phyloP scores from a whole-genome alignment of 2,113 vertebrate genomes.

The Pao palembangensis region DNA sequence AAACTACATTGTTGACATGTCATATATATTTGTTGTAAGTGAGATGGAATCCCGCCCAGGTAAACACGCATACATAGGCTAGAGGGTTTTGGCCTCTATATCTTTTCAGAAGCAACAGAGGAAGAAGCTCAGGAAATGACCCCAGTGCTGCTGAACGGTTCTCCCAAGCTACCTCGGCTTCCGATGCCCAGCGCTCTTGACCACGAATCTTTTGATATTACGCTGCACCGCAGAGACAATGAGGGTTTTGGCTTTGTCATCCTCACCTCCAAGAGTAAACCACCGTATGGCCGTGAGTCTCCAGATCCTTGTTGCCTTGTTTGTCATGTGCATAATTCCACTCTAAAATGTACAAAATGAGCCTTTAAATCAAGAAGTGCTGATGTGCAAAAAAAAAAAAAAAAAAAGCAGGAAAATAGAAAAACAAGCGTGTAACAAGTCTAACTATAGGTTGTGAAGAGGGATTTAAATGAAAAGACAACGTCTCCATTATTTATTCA shows the following conservation, averaged over 20 bases:
- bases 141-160: constrained; percentile 76
- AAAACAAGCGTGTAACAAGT: too few species aligned
- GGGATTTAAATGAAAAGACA: too few species aligned
- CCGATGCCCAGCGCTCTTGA: constrained; percentile 69
- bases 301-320: background rate
- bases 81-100: background rate
- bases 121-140: constrained; percentile 60
- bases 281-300: constrained; percentile 85
- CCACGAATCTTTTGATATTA: constrained; percentile 86
- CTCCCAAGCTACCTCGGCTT: constrained; percentile 75
- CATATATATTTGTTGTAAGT: too few species aligned
- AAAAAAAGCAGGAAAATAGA: too few species aligned
- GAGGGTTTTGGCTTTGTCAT: constrained; percentile 98
- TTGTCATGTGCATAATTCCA: too few species aligned
- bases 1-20: too few species aligned
- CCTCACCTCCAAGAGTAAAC: constrained; percentile 95
- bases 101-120: constrained; percentile 56
- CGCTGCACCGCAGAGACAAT: constrained; percentile 87
- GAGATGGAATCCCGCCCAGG: background rate
- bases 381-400: too few species aligned
- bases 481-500: too few species aligned
- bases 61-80: background rate
- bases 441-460: too few species aligned
- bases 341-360: too few species aligned
- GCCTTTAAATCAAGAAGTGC: too few species aligned